Evolutionary conservation across 2,113 vertebrate species (phyloP).

Genomic region (Bubalus kerabau): DNA sequence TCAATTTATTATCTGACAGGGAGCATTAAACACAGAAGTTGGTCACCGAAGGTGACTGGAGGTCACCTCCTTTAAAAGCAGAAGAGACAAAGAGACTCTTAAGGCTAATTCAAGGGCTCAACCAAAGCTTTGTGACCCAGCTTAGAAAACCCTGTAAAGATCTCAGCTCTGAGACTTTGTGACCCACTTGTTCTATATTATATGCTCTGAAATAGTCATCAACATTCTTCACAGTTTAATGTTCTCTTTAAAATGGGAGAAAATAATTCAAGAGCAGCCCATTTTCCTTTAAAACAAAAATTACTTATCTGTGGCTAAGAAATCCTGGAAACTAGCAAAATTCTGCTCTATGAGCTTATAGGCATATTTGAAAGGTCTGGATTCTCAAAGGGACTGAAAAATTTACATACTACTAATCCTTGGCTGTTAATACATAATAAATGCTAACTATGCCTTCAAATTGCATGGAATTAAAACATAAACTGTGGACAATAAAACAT

Average conservation of each 20-base stretch:
- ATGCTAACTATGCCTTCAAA: background rate
- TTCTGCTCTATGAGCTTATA: background rate
- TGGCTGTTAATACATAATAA: background rate
- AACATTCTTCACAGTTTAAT: background rate
- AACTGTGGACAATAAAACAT: background rate
- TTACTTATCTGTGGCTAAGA: background rate
- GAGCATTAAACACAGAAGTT: background rate
- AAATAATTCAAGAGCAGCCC: background rate
- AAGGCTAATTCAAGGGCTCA: background rate
- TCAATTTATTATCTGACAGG: background rate
- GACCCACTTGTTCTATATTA: background rate
- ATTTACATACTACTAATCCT: background rate
- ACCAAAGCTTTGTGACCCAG: background rate
- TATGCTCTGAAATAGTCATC: background rate
- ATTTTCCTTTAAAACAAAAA: slow-evolving; percentile 3
- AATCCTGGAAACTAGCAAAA: background rate
- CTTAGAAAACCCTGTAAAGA: background rate
- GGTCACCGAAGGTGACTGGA: background rate
- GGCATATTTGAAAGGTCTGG: background rate
- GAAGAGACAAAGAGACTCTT: background rate
- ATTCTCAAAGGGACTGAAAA: background rate
- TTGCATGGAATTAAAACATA: background rate
- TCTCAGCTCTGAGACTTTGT: background rate
- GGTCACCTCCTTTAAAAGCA: background rate
- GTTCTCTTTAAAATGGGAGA: background rate